phyloP scores from a whole-genome alignment of 2,113 vertebrate genomes.

The Pseudopipra pipra region DNA sequence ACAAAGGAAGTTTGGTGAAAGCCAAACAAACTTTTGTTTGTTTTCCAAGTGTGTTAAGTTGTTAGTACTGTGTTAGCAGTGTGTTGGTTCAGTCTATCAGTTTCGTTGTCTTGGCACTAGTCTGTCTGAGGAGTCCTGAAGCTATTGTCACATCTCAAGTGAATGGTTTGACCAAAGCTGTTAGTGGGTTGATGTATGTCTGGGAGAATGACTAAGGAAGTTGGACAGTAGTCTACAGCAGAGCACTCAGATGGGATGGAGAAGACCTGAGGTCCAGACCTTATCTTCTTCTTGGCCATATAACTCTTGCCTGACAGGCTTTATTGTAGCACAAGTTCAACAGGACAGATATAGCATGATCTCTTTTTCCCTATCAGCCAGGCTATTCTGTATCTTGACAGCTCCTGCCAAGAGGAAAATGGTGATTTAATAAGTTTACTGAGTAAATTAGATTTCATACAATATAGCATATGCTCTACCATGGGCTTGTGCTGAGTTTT shows the following conservation, averaged over 20 bases:
- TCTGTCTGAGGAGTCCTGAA: background rate
- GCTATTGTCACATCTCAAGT: background rate
- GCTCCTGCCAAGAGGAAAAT: background rate
- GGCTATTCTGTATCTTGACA: background rate
- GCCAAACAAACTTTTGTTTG: background rate
- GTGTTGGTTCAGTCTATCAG: background rate
- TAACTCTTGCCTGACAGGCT: background rate
- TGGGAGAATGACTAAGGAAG: background rate
- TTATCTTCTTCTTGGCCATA: background rate
- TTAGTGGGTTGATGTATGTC: background rate
- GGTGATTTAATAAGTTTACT: background rate
- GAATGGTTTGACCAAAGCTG: background rate
- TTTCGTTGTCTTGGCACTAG: background rate
- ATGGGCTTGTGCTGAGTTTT: background rate
- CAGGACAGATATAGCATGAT: background rate
- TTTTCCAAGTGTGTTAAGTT: background rate
- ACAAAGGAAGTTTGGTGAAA: background rate
- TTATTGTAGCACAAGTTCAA: background rate
- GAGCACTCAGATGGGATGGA: background rate
- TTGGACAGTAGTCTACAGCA: background rate
- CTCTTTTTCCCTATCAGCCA: background rate
- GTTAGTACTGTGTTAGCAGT: background rate
- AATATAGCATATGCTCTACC: fast-evolving
- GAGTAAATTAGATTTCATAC: background rate
- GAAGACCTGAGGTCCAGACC: background rate